Conservation (phyloP, 2,113 vertebrate species). For the Eleginops maclovinus region DNA sequence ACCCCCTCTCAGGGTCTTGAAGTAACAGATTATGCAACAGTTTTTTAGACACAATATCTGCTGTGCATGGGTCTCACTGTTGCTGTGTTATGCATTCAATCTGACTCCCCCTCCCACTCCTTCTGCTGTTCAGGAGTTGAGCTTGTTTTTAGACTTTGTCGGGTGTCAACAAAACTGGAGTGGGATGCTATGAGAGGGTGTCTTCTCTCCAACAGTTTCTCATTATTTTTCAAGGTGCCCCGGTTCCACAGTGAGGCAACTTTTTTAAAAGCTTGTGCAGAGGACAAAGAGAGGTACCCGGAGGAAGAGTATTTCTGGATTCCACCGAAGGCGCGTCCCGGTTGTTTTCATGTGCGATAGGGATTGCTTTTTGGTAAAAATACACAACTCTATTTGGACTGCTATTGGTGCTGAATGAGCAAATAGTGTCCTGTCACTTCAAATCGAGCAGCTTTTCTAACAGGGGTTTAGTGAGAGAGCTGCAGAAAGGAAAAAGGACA, state of each 20-base stretch:
- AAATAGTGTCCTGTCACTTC: background rate
- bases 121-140: conserved; percentile 11
- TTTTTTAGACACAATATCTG: background rate
- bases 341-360: background rate
- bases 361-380: background rate
- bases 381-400: conserved; percentile 5
- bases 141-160: conserved; percentile 59
- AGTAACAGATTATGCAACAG: background rate
- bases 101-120: background rate
- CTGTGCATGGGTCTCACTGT: background rate
- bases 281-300: conserved; percentile 19
- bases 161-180: conserved; percentile 51
- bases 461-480: background rate
- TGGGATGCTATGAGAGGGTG: conserved; percentile 53
- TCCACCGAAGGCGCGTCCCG: background rate
- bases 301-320: background rate
- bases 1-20: conserved; percentile 3
- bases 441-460: background rate
- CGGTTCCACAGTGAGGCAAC: conserved; percentile 31
- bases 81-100: background rate
- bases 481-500: background rate
- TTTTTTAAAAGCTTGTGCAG: conserved; percentile 8
- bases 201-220: conserved; percentile 51
- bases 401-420: background rate
- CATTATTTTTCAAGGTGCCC: conserved; percentile 71